These are phyloP conservation scores for Patella ulyssiponensis DNA, from an alignment of 2,888 invertebrate species.

Conservation along the genomic window DNA sequence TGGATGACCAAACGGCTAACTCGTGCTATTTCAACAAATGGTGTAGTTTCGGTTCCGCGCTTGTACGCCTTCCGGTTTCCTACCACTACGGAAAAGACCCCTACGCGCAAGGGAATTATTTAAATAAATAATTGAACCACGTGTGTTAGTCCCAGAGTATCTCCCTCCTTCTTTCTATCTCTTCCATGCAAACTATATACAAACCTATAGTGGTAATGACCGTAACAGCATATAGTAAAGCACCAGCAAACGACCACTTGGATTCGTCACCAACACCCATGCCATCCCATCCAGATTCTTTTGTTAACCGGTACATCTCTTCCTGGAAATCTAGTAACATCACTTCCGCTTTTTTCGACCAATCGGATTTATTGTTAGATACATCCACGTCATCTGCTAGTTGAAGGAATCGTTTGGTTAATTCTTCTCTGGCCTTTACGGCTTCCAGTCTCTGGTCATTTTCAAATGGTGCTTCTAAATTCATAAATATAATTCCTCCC, in stretches of 20 bases:
- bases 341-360: constrained; percentile 87
- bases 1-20: too few species aligned
- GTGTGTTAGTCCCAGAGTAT: too few species aligned
- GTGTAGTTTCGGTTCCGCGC: too few species aligned
- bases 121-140: too few species aligned
- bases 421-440: constrained; percentile 24
- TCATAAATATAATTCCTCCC: constrained; percentile 43
- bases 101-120: too few species aligned
- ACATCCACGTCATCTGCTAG: constrained; percentile 88
- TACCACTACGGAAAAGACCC: too few species aligned
- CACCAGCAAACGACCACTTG: constrained; percentile 89
- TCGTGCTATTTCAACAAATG: too few species aligned
- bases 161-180: background rate
- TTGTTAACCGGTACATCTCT: constrained; percentile 83
- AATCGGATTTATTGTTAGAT: constrained; percentile 79
- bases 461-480: constrained; percentile 41
- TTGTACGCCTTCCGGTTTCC: too few species aligned
- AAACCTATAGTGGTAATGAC: constrained; percentile 77
- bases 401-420: constrained; percentile 79
- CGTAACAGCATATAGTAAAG: constrained; percentile 88
- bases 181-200: background rate
- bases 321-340: constrained; percentile 85
- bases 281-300: constrained; percentile 84
- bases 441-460: constrained; percentile 28
- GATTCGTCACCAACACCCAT: constrained; percentile 74